Conservation (phyloP, 2,113 vertebrate species). For the Oryzias javanicus region DNA sequence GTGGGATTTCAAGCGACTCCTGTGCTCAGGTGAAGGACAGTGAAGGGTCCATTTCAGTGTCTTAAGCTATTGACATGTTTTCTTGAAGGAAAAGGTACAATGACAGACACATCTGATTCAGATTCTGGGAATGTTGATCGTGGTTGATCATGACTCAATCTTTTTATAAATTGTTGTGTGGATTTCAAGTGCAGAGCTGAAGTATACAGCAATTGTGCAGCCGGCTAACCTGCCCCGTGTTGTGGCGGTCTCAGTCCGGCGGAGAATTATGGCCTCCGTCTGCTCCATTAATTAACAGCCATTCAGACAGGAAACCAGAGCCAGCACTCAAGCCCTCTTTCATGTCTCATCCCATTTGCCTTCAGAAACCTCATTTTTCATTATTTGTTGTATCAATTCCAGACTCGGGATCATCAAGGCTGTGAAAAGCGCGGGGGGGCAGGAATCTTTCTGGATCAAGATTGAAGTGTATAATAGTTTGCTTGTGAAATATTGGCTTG, state of each 20-base stretch:
- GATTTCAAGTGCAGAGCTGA: conserved; percentile 15
- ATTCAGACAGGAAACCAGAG: conserved; percentile 75
- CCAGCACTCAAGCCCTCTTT: conserved; percentile 65
- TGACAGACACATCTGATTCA: no score
- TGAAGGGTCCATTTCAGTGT: no score
- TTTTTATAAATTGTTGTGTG: not conserved
- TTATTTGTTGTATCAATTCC: conserved; percentile 65
- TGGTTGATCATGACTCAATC: no score
- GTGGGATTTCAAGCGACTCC: no score
- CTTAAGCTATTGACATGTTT: no score
- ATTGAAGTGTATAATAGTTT: conserved; percentile 37
- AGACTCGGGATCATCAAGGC: conserved; percentile 56
- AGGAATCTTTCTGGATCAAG: conserved; percentile 16
- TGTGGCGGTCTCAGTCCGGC: conserved; percentile 37
- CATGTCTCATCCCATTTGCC: conserved; percentile 69
- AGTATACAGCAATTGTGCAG: conserved; percentile 9
- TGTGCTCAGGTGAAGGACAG: no score
- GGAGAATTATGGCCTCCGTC: conserved; percentile 64
- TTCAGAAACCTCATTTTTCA: conserved; percentile 68
- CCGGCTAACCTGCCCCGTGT: conserved; percentile 41
- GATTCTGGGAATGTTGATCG: no score
- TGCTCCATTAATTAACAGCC: conserved; percentile 75
- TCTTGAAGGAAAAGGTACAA: no score
- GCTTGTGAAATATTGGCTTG: conserved; percentile 47
- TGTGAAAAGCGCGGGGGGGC: conserved; percentile 28